phyloP scores from a whole-genome alignment of 2,113 vertebrate genomes.

The Zosterops japonicus region DNA sequence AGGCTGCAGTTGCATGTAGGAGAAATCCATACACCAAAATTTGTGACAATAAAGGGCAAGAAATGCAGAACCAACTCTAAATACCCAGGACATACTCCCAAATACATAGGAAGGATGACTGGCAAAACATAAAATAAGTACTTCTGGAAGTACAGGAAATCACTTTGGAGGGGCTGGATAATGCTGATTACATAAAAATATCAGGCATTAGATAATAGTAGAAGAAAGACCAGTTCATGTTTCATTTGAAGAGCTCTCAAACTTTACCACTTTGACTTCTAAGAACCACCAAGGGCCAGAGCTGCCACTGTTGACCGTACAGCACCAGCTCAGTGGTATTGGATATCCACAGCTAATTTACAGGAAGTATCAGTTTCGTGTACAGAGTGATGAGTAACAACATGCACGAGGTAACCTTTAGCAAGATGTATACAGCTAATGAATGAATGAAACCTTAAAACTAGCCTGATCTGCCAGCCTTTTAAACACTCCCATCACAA shows the following conservation, averaged over 20 bases:
- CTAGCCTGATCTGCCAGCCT: background rate
- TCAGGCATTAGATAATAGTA: background rate
- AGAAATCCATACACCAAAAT: background rate
- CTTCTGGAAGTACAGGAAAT: background rate
- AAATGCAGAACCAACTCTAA: background rate
- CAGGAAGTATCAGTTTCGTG: background rate
- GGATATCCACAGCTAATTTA: background rate
- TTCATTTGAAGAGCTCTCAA: background rate
- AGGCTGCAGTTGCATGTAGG: background rate
- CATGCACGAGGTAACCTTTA: background rate
- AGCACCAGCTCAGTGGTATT: rapidly evolving
- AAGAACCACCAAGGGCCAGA: background rate
- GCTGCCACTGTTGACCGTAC: background rate
- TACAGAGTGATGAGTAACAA: background rate
- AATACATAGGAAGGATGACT: background rate
- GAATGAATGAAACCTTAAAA: background rate
- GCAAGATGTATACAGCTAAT: background rate
- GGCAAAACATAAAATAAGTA: background rate
- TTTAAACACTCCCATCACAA: background rate
- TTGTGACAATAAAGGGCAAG: background rate
- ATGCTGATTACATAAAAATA: background rate
- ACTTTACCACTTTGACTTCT: background rate
- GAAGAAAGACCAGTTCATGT: background rate
- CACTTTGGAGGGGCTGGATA: background rate
- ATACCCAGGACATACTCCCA: background rate